Evolutionary conservation across 2,888 invertebrate genomes (phyloP), one percentile per base, ranked within the genome.

Genomic region (Carcina quercana): DNA sequence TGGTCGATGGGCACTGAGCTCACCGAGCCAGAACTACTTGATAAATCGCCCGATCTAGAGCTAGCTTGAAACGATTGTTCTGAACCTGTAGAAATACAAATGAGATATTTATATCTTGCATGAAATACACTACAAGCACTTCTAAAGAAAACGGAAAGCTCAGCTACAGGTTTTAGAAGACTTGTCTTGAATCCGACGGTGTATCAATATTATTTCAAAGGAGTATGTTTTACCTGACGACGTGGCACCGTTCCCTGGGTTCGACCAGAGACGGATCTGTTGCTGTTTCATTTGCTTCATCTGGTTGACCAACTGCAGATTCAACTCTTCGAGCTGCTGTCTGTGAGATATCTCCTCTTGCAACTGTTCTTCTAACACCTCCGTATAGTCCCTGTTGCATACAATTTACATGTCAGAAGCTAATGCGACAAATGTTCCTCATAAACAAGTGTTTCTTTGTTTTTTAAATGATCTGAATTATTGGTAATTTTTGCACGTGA

Each of bases 281-380:
- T 83, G 80, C 37, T 76, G 74, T 42, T 85, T 83, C 5, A 86
- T 72, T 33, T 84, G 76, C 45, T 87, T 80, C 53, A 90, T 78
- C 63, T 89, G 88, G 11, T 85, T 72, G 30, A 88, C 86, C 3
- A 91, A 70, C 50, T 87, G 87, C 37, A 80, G 68, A 52, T 89
- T 90, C 15, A 87, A 59, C 45, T 86, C 85, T 52, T 90, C 89
- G 1, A 88, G 84, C 57, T 89, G 86, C 42, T 86, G 85, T n/a
- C 89, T 75, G 43, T 87, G 84, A 1, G 80, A 73, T 20, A 86
- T 87, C 64, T 90, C 90, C 24, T 86, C 86, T 39, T 87, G 86
- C 3, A 89, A 58, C 61, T 89, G 86, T 33, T 86, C 85, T 50
- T 88, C 87, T 11, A 89, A 54, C 1, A 65, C 36, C 41, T 80